These are phyloP conservation scores for Sphecodes monilicornis DNA, from an alignment of 2,888 invertebrate species.

Conservation along the genomic window DNA sequence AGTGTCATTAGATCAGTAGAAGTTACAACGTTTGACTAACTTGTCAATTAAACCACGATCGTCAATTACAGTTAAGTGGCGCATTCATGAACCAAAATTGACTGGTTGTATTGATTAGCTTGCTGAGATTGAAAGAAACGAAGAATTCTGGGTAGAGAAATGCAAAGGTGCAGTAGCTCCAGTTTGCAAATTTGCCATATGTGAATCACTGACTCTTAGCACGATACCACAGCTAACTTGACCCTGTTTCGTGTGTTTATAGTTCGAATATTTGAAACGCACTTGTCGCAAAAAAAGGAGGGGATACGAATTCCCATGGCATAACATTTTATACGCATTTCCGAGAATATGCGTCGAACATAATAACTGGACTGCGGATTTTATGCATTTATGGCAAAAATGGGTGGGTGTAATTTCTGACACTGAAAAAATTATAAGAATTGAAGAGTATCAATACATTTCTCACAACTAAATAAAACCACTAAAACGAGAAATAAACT, in stretches of 20 bases:
- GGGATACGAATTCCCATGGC: neutral
- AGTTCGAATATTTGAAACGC: neutral
- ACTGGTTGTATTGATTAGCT: slow-evolving; percentile 24
- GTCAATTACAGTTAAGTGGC: neutral
- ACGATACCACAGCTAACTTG: slow-evolving; percentile 48
- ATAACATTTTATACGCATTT: neutral
- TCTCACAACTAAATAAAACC: too few relatives aligned
- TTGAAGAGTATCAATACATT: too few relatives aligned
- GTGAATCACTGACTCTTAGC: slow-evolving; percentile 48
- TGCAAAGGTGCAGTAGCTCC: slow-evolving; percentile 54
- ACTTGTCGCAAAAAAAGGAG: neutral
- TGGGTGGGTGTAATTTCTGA: too few relatives aligned
- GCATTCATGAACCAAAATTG: neutral
- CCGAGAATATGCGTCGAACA: neutral
- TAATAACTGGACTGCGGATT: too few relatives aligned
- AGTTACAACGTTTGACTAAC: neutral
- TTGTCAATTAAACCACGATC: neutral
- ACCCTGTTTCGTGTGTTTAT: slow-evolving; percentile 37
- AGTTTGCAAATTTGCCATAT: slow-evolving; percentile 36
- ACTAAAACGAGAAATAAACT: too few relatives aligned
- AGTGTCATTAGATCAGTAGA: neutral
- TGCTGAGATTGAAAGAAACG: slow-evolving; percentile 10
- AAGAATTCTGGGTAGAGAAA: slow-evolving; percentile 40
- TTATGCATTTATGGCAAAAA: too few relatives aligned
- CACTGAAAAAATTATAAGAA: too few relatives aligned